phyloP scores from a whole-genome alignment of 2,113 vertebrate genomes.

The Columbina picui region DNA sequence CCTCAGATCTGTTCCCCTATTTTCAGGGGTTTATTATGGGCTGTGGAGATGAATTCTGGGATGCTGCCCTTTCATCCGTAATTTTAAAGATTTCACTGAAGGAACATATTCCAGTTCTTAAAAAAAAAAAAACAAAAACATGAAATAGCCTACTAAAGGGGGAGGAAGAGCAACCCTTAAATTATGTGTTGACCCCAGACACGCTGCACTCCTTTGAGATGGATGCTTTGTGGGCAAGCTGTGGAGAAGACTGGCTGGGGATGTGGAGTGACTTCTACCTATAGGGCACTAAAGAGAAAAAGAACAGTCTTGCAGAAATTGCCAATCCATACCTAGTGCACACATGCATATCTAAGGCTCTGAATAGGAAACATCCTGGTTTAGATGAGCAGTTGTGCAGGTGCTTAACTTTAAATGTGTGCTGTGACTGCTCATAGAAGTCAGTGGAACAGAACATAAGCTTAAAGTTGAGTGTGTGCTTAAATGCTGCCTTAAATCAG shows the following conservation, averaged over 20 bases:
- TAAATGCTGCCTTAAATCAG: conserved; percentile 58
- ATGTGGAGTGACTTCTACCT: neutral
- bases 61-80: neutral
- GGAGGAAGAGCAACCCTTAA: neutral
- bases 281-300: neutral
- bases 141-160: neutral
- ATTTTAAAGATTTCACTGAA: conserved; percentile 15
- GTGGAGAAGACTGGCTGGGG: neutral
- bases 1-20: conserved; percentile 30
- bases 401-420: neutral
- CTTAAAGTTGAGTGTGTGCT: conserved; percentile 27
- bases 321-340: neutral
- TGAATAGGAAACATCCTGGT: neutral
- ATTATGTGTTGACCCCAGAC: accelerated
- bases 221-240: neutral
- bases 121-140: neutral
- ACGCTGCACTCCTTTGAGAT: neutral
- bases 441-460: neutral
- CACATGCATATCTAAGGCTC: neutral
- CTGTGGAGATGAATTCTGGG: conserved; percentile 1
- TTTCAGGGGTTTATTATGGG: conserved; percentile 31
- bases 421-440: neutral
- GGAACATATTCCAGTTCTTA: neutral
- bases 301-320: neutral
- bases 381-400: neutral